A percentile compares a stretch with the other conserved stretches of the same genome.
Evolutionary conservation across 2,888 invertebrate genomes (phyloP).

Genomic region (Ditula angustiorana): DNA sequence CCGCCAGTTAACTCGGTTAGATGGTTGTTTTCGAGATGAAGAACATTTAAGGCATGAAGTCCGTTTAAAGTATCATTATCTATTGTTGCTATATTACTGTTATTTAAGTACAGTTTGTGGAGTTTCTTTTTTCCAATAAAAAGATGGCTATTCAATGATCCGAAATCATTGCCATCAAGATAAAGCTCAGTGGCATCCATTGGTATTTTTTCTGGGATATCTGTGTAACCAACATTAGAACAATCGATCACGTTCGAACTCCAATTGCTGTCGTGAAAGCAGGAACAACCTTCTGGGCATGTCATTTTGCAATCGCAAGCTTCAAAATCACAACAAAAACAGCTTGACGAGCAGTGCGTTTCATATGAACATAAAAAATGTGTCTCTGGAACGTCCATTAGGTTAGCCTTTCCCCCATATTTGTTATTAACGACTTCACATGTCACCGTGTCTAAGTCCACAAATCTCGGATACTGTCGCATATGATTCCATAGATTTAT

Average conservation of each 20-base stretch:
- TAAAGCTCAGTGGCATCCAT: constrained; percentile 96
- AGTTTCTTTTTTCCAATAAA: constrained; percentile 94
- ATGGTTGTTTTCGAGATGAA: constrained; percentile 92
- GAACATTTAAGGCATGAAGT: constrained; percentile 88
- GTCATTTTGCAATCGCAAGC: constrained; percentile 96
- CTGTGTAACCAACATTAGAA: constrained; percentile 89
- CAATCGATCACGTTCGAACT: constrained; percentile 93
- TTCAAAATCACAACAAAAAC: constrained; percentile 95
- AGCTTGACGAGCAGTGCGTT: constrained; percentile 92
- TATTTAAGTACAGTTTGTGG: constrained; percentile 91
- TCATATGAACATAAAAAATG: constrained; percentile 93
- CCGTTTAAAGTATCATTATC: constrained; percentile 93
- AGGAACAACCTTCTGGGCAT: constrained; percentile 93
- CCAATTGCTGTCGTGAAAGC: constrained; percentile 94
- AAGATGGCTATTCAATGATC: constrained; percentile 90
- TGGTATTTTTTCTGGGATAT: constrained; percentile 91
- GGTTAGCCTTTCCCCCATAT: constrained; percentile 87
- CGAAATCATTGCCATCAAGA: constrained; percentile 92
- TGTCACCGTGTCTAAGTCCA: constrained; percentile 90
- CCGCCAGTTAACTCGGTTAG: constrained; percentile 89
- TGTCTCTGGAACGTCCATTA: constrained; percentile 89
- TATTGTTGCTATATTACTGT: constrained; percentile 89
- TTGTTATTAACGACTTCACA: constrained; percentile 90
- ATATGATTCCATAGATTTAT: constrained; percentile 91
- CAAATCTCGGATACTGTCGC: constrained; percentile 90